A percentile compares a stretch with the other conserved stretches of the same genome.
These are phyloP conservation scores for Petrocephalus zakoni DNA, from an alignment of 2,113 vertebrate species.

Conservation along the genomic window DNA sequence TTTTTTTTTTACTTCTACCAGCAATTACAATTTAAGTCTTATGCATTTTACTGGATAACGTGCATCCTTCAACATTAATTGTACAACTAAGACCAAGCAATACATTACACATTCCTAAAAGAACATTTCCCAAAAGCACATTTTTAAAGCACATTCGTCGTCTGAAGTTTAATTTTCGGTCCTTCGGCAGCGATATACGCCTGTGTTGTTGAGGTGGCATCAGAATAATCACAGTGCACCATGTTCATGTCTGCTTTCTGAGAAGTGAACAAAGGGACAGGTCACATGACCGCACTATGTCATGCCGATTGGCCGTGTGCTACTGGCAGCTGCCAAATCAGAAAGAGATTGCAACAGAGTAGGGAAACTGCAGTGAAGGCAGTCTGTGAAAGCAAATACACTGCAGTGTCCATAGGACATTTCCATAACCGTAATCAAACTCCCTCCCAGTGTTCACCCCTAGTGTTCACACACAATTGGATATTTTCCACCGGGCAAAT, in stretches of 20 bases:
- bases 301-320: conserved; percentile 1
- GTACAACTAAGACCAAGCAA: not conserved
- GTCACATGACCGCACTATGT: conserved; percentile 5
- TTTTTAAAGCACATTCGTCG: not conserved
- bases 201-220: not conserved
- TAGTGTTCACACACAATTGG: not conserved
- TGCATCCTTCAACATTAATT: not conserved
- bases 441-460: not conserved
- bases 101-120: not conserved
- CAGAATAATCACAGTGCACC: not conserved
- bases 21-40: not conserved
- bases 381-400: not conserved
- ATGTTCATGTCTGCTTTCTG: not conserved
- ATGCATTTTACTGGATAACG: not conserved
- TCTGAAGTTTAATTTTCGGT: not conserved
- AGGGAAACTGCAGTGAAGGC: conserved; percentile 2
- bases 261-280: conserved; percentile 1
- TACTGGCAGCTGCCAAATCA: conserved; percentile 8
- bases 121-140: not conserved
- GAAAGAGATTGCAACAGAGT: conserved; percentile 10
- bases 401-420: not conserved
- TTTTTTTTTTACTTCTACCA: not conserved
- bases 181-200: not conserved
- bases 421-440: conserved; percentile 7
- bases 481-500: conserved; percentile 1